Evolutionary conservation across 2,888 invertebrate species (phyloP), one percentile per base, ranked within the genome.

Genomic region (Helicoverpa assulta): DNA sequence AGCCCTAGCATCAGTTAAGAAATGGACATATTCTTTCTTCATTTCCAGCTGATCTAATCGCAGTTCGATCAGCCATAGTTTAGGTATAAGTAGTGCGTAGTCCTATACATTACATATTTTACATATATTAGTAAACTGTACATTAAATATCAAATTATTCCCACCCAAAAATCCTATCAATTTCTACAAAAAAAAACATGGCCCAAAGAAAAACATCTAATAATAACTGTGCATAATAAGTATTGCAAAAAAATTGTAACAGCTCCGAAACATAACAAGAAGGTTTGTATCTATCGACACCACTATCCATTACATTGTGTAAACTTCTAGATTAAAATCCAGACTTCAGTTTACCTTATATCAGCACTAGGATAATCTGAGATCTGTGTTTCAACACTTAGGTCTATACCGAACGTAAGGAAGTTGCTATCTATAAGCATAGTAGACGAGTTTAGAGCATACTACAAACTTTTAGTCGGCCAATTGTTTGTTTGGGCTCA

Each of bases 281-380:
- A 73, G 77, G 81, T 83, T 78, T 70, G 1, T 52, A 29, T 81
- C 81, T 57, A 52, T 81, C 81, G 26, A 10, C 83, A 26, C 69
- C 8, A 40, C 51, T 50, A 70, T 74, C 16, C 65, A 82, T 82
- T 74, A 83, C 62, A 10, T 67, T 67, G 71, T 78, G 50, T 83
- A 82, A 77, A 83, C 78, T 72, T 80, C 83, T 82, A 82, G 80
- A 79, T 75, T 51, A 73, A 70, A 78, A 70, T 62, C 55, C 72
- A 78, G 82, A 71, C 66, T 80, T 65, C 54, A 59, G 82, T 52
- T 67, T 64, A 60, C 62, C 63, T 81, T 81, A 65, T 80, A 71
- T 80, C 70, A 81, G 79, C 75, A 66, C 66, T 78, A 67, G 77
- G 61, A 69, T 57, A 51, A 59, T 53, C 62, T 60, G 80, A 75